Base-by-base conservation (phyloP, 1,140 invertebrate species). In the Eurosta solidaginis region DNA sequence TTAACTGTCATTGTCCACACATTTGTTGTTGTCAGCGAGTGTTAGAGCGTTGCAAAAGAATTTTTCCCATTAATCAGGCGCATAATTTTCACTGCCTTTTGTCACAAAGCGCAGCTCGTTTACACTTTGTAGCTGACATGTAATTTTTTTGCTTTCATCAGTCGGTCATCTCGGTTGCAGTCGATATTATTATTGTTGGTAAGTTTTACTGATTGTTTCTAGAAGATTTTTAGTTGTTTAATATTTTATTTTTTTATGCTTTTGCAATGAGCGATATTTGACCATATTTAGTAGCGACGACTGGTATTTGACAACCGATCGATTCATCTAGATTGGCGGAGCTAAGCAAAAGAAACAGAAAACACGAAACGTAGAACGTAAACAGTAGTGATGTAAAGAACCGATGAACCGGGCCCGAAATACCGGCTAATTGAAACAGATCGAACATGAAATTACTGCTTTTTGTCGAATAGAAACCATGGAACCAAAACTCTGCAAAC, bases 301-400 rank as follows among this genome's bases (percentile, higher is more conserved):
- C 44, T 74, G 73, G 75, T 49, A 14, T 76, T 49, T 76, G 75
- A 76, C 75, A 76, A 74, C 40, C 44, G 73, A 74, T 74, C 49
- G 75, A 76, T 76, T 50, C 75, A 52, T 52, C 33, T 52, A 50
- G 75, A 76, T 52, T 76, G 75, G 73, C 29, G 75, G 20, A 29
- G 59, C 12, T 5, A 4, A 49, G 17, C 10, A 49, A 17, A 49
- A 10, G 47, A 17, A 68, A 47, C 45, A n/a, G 14, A 0, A 4
- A n/a, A 22, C 3, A 63, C 54, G 9, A 20, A 14, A 17, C 54
- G 14, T 17, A 14, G 9, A 54, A 54, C 50, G 50, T 74, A 4
- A 76, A 49, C 45, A 36, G 49, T 33, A 68, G 17, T n/a, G 17
- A 12, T 17, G n/a, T 47, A 42, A 76, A 10, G 2, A 0, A 17